phyloP scores from a whole-genome alignment of 2,113 vertebrate species.

The Gavia stellata region DNA sequence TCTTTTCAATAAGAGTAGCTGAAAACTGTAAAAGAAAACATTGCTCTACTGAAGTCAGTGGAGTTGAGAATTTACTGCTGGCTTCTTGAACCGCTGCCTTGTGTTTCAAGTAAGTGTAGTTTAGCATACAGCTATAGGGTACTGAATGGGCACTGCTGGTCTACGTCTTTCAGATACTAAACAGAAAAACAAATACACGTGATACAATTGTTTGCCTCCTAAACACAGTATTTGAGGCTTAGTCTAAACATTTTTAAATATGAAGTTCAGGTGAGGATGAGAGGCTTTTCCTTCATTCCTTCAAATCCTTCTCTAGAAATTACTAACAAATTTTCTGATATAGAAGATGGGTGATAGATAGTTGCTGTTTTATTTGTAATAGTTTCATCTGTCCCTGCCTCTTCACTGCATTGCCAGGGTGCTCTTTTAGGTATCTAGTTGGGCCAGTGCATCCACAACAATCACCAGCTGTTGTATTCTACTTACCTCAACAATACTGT shows the following conservation, averaged over 20 bases:
- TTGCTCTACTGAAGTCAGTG: background rate
- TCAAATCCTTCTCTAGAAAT: background rate
- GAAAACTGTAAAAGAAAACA: background rate
- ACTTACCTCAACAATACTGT: background rate
- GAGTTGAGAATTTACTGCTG: background rate
- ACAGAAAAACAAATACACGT: background rate
- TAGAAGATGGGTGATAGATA: background rate
- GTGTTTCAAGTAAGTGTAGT: background rate
- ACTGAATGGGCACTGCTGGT: background rate
- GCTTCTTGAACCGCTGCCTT: background rate
- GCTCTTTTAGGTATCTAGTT: background rate
- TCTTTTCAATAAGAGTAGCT: background rate
- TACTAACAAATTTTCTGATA: background rate
- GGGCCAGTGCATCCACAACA: background rate
- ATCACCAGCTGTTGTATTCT: background rate
- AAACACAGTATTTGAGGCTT: background rate
- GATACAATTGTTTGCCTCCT: background rate
- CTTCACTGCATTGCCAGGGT: background rate
- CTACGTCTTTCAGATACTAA: background rate
- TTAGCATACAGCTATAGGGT: background rate
- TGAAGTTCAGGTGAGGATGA: background rate
- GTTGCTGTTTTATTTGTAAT: background rate
- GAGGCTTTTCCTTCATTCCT: background rate
- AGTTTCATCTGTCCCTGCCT: background rate
- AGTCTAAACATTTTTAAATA: background rate